phyloP scores from a whole-genome alignment of 2,113 vertebrate species.

The Ctenodactylus gundi region DNA sequence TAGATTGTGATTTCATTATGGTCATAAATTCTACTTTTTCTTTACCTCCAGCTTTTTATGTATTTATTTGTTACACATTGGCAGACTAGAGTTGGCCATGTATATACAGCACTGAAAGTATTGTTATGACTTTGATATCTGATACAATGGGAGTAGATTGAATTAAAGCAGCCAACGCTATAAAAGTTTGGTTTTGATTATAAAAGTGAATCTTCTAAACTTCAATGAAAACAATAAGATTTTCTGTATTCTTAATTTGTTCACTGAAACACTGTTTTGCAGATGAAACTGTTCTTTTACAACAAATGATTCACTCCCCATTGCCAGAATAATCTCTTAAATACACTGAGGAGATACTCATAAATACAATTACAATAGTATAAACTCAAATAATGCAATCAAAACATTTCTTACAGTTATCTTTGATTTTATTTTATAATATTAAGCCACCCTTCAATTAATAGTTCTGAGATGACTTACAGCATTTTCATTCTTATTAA shows the following conservation, averaged over 20 bases:
- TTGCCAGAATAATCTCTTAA: not conserved
- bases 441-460: not conserved
- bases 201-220: not conserved
- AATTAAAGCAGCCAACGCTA: not conserved
- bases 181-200: not conserved
- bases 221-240: not conserved
- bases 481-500: not conserved
- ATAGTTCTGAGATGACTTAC: not conserved
- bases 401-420: not conserved
- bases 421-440: not conserved
- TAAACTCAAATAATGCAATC: not conserved
- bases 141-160: not conserved
- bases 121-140: not conserved
- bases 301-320: not conserved
- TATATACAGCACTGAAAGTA: too few relatives aligned
- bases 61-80: not conserved
- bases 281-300: not conserved
- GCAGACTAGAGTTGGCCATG: not conserved
- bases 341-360: not conserved
- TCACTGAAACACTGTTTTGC: not conserved
- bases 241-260: not conserved
- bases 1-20: not conserved
- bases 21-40: not conserved
- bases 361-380: not conserved
- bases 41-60: not conserved